phyloP scores from a whole-genome alignment of 1,140 invertebrate genomes.

The Drosophila leontia region DNA sequence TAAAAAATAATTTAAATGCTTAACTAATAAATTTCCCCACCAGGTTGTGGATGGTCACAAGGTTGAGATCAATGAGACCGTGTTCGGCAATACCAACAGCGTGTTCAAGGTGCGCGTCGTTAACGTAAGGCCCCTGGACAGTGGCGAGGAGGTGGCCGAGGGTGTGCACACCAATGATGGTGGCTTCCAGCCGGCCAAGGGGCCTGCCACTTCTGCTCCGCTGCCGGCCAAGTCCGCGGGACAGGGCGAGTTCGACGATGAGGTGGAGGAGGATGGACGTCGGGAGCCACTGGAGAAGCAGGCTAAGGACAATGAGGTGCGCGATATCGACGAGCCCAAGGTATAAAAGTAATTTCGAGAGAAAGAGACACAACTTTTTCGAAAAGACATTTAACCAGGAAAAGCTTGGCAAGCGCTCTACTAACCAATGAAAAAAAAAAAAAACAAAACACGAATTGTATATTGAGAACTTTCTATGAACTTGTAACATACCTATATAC shows the following conservation, averaged over 20 bases:
- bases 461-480: constrained; percentile 66
- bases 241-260: constrained; percentile 51
- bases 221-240: constrained; percentile 4
- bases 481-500: constrained; percentile 70
- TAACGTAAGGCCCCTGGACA: constrained; percentile 77
- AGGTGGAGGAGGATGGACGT: constrained; percentile 45
- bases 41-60: constrained; percentile 81
- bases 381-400: constrained; percentile 53
- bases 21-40: background rate
- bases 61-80: constrained; percentile 80
- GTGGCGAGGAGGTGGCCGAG: constrained; percentile 70
- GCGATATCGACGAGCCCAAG: constrained; percentile 67
- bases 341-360: constrained; percentile 54
- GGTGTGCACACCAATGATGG: constrained; percentile 42
- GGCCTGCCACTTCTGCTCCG: constrained; percentile 54
- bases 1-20: no score
- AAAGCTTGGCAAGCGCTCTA: constrained; percentile 62
- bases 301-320: constrained; percentile 64
- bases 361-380: constrained; percentile 15
- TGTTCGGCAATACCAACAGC: constrained; percentile 71
- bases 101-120: constrained; percentile 79
- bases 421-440: constrained; percentile 54
- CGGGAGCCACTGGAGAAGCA: constrained; percentile 68
- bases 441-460: constrained; percentile 37
- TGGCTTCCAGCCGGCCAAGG: constrained; percentile 20